Base-by-base conservation (phyloP, 2,113 vertebrate species). In the Camelus dromedarius region DNA sequence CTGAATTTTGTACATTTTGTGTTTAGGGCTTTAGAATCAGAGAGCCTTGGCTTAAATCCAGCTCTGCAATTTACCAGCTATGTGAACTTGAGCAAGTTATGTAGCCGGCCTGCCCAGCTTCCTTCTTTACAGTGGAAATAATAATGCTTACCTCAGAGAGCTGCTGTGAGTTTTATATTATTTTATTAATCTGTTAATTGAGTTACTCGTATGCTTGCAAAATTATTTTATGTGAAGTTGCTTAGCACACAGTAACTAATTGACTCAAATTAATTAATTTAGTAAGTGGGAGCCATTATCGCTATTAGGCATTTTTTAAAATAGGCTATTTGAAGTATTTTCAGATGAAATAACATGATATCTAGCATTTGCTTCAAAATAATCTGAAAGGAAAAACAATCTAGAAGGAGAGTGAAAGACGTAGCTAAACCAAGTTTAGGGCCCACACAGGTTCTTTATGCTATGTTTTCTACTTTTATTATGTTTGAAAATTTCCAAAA, bases 251-350 rank as follows among this genome's bases (percentile, higher is more conserved):
- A 52, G 5, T 91, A 77, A 75, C 56, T 95, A 83, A 79, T 38
- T 94, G 67, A n/a, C 52, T 96, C 48, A 86, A 73, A 92, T 38
- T 82, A 93, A 70, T 72, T 94, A 75, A 83, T 87, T 95, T 90
- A 64, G 26, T 76, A 88, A 88, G 12, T 88, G 5, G 28, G 54
- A 95, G 35, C n/a, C 48, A 72, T 91, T 91, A 85, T 91, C 28
- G 30, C 89, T 56, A 32, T 75, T 77, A 80, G 56, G 50, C 46
- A 62, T 67, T 92, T 95, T 80, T n/a, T 11, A 76, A 94, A 90
- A 52, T 66, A 67, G 60, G 19, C n/a, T 83, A 70, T 84, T 90
- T 85, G 15, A 93, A 83, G 7, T 48, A 90, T 97, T 91, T 91
- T 69, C n/a, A 30, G 52, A 81, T 54, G 85, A 96, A 88, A 93